phyloP scores from a whole-genome alignment of 2,797 vertebrate genomes.

The Galaxias olidus region DNA sequence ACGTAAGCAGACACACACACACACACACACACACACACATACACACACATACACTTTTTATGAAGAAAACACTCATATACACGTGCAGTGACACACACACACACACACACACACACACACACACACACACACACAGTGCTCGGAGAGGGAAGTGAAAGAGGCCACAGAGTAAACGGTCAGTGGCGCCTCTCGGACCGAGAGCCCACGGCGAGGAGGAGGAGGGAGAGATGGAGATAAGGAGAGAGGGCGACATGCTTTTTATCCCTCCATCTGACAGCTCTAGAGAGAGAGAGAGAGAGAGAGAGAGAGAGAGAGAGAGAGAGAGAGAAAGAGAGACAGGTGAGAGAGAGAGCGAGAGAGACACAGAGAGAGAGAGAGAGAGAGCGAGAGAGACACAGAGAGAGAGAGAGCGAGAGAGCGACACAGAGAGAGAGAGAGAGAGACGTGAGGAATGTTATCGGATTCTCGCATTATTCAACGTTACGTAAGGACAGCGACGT shows the following conservation, averaged over 20 bases:
- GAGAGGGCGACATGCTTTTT: slow-evolving; percentile 48
- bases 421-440: background rate
- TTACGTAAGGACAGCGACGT: slow-evolving; percentile 42
- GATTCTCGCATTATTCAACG: slow-evolving; percentile 32
- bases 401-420: slow-evolving; percentile 10
- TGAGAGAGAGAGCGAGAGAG: slow-evolving; percentile 13
- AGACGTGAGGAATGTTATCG: slow-evolving; percentile 19
- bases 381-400: too few relatives aligned
- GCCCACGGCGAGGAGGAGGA: slow-evolving; percentile 13
- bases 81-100: too few relatives aligned
- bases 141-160: slow-evolving; percentile 54
- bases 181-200: slow-evolving; percentile 35
- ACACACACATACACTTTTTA: background rate
- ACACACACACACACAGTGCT: slow-evolving; percentile 3
- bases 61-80: too few relatives aligned
- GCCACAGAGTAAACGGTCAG: slow-evolving; percentile 58
- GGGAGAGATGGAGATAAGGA: slow-evolving; percentile 35
- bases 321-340: slow-evolving; percentile 30
- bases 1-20: too few relatives aligned
- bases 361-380: slow-evolving; percentile 45
- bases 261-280: slow-evolving; percentile 49
- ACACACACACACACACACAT: background rate
- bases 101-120: background rate
- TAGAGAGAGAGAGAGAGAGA: slow-evolving; percentile 9
- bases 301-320: slow-evolving; percentile 23